phyloP scores from a whole-genome alignment of 2,113 vertebrate species.

The Oophaga pumilio region DNA sequence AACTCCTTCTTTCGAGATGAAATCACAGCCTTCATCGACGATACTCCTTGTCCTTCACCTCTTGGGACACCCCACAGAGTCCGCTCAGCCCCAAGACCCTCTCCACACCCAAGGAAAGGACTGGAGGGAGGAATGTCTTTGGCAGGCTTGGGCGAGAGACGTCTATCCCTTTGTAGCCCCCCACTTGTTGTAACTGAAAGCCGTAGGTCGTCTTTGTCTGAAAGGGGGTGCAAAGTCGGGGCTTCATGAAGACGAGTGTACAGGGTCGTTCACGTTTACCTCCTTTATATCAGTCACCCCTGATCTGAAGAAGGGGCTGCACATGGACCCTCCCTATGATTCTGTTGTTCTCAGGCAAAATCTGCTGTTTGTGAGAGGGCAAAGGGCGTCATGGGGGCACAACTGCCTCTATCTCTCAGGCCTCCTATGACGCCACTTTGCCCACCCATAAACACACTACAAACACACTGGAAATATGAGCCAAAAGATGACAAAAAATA shows the following conservation, averaged over 20 bases:
- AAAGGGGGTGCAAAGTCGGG: constrained; percentile 35
- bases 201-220: constrained; percentile 50
- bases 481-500: constrained; percentile 54
- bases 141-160: constrained; percentile 34
- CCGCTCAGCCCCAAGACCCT: constrained; percentile 59
- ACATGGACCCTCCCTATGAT: constrained; percentile 28
- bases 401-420: constrained; percentile 19
- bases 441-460: constrained; percentile 44
- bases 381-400: constrained; percentile 44
- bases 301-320: constrained; percentile 9
- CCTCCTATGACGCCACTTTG: constrained; percentile 39
- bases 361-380: constrained; percentile 51
- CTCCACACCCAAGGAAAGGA: constrained; percentile 62
- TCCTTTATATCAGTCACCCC: constrained; percentile 25
- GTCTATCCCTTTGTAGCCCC: constrained; percentile 49
- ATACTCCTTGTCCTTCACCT: constrained; percentile 76
- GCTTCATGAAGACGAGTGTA: constrained; percentile 22
- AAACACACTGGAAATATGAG: constrained; percentile 58
- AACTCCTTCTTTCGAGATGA: constrained; percentile 79
- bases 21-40: constrained; percentile 79
- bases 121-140: constrained; percentile 64
- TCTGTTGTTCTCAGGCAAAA: constrained; percentile 56
- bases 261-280: constrained; percentile 26
- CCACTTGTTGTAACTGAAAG: constrained; percentile 27
- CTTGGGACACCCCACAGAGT: constrained; percentile 74